A percentile compares a stretch with the other conserved stretches of the same genome.
Evolutionary conservation across 1,140 invertebrate species (phyloP).

Genomic region (Laupala kohalensis): DNA sequence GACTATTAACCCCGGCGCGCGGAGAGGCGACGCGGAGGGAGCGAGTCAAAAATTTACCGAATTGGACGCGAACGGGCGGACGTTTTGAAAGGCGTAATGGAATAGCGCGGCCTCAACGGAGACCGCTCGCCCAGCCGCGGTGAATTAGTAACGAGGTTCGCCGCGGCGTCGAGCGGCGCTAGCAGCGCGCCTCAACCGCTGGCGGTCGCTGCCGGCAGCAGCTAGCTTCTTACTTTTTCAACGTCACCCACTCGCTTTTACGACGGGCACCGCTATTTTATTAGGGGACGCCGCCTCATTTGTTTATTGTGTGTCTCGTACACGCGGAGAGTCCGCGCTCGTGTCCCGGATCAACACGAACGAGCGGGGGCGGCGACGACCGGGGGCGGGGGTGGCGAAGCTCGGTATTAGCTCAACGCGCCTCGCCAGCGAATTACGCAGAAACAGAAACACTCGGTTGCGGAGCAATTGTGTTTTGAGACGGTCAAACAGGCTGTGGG

Average conservation of each 20-base stretch:
- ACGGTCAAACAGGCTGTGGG: background rate
- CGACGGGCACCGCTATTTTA: background rate
- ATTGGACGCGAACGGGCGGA: constrained; percentile 4
- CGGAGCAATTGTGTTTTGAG: background rate
- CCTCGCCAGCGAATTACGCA: background rate
- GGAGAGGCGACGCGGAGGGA: background rate
- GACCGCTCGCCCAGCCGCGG: background rate
- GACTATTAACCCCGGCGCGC: constrained; percentile 1
- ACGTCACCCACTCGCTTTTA: background rate
- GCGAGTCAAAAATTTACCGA: constrained; percentile 9
- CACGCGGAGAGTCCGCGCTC: background rate
- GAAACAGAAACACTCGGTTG: background rate
- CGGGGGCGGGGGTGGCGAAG: too few species aligned
- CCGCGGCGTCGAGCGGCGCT: background rate
- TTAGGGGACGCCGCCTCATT: background rate
- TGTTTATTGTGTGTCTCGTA: background rate
- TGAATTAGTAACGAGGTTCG: background rate
- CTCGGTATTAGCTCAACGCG: background rate
- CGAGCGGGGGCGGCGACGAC: too few species aligned
- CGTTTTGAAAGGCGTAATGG: constrained; percentile 7
- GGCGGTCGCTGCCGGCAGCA: too few species aligned
- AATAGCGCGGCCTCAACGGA: background rate
- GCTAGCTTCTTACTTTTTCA: background rate
- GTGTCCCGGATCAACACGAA: background rate
- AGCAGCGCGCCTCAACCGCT: too few species aligned